Evolutionary conservation across 2,113 vertebrate genomes (phyloP), one percentile per base, ranked within the genome.

Genomic region (Gulo gulo): DNA sequence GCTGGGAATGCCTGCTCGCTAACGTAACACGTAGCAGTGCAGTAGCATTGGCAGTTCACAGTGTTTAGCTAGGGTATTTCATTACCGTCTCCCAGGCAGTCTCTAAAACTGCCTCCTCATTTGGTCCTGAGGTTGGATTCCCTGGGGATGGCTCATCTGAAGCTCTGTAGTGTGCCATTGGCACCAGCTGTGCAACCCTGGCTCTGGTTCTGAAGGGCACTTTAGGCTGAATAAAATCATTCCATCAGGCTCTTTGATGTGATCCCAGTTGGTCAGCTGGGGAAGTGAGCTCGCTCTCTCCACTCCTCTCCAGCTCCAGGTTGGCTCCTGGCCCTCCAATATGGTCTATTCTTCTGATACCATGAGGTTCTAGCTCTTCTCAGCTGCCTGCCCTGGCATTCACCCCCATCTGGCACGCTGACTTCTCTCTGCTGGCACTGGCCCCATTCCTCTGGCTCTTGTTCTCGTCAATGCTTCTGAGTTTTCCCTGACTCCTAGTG

Each of bases 181-280:
- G 96, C 92, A 87, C 79, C 82, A 39, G 36, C 76, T 26, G 18
- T 29, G 83, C n/a, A 81, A 71, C 26, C 52, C 90, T 98, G 96
- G 96, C 97, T 69, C 42, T 0, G 55, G 78, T 96, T 97, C 96
- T 97, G 87, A 97, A 93, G 97, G 84, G 92, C n/a, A 24, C n/a
- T 80, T 96, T 34, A 74, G 76, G 45, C 45, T 16, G 3, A 94
- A 84, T 39, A 73, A 90, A 96, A 89, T 42, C 26, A 81, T 96
- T 65, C 87, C 88, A 45, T 24, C 2, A 31, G 79, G 61, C 92
- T 91, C 98, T 98, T 98, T 98, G 97, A 98, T 98, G 90, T 96
- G 71, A 79, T 85, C 90, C 36, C 31, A 5, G 81, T 74, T 88
- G 92, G 92, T 96, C 97, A 94, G 52, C 96, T 94, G 87, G 84